phyloP scores from a whole-genome alignment of 2,113 vertebrate species.

The Neoarius graeffei region DNA sequence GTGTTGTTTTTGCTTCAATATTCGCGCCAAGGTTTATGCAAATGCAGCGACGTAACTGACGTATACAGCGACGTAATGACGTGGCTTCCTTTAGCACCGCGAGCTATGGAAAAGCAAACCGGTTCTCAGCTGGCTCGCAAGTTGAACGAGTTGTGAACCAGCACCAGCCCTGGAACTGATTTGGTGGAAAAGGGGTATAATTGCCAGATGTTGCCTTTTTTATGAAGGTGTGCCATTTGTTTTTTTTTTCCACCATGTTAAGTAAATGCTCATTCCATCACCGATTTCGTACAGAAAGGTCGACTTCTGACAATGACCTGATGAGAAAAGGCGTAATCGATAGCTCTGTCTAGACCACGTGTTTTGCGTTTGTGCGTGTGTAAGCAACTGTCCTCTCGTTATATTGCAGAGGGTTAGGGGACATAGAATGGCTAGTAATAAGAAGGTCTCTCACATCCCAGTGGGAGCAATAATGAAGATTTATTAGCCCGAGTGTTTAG shows the following conservation, averaged over 20 bases:
- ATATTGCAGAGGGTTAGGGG: background rate
- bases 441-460: conserved; percentile 22
- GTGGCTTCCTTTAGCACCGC: too few species aligned
- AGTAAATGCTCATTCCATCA: background rate
- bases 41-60: too few species aligned
- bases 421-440: conserved; percentile 13
- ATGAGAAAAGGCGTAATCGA: conserved; percentile 22
- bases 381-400: conserved; percentile 4
- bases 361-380: background rate
- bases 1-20: too few species aligned
- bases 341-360: conserved; percentile 18
- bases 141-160: too few species aligned
- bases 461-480: conserved; percentile 43
- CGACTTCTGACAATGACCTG: conserved; percentile 9
- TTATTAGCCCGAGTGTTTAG: conserved; percentile 38
- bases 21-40: too few species aligned
- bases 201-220: too few species aligned
- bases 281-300: background rate
- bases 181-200: too few species aligned
- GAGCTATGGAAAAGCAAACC: too few species aligned
- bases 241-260: background rate
- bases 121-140: too few species aligned
- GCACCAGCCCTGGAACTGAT: too few species aligned
- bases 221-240: background rate
- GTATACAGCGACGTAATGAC: too few species aligned